Percentiles rank a stretch among this genome's conserved stretches.
These are phyloP conservation scores for Bombus confusus DNA, from an alignment of 1,140 invertebrate genomes.

Conservation along the genomic window DNA sequence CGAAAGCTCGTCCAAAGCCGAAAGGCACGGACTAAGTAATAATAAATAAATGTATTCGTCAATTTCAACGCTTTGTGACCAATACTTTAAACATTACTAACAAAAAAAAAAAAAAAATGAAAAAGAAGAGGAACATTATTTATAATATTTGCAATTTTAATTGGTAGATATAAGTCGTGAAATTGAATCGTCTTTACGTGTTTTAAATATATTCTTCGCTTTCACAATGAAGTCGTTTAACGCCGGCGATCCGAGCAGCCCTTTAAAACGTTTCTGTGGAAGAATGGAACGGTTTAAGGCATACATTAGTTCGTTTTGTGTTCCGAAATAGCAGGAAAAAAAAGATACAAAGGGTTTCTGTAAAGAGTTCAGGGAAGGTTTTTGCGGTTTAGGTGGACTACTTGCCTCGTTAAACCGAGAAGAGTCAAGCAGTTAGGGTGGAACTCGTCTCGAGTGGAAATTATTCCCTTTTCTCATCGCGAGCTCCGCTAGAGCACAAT, in stretches of 20 bases:
- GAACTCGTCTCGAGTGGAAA: constrained; percentile 60
- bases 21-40: too few species aligned
- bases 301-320: constrained; percentile 28
- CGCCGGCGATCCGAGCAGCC: neutral
- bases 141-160: neutral
- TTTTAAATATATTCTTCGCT: neutral
- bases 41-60: too few species aligned
- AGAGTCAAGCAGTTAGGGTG: constrained; percentile 36
- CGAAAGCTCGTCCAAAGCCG: too few species aligned
- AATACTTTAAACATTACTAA: too few species aligned
- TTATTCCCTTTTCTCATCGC: constrained; percentile 35
- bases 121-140: too few species aligned
- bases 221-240: neutral
- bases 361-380: constrained; percentile 33
- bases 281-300: neutral
- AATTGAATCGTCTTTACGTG: neutral
- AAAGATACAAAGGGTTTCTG: constrained; percentile 35
- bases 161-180: neutral
- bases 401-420: constrained; percentile 47
- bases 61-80: too few species aligned
- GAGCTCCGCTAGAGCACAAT: neutral
- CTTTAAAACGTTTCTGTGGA: neutral
- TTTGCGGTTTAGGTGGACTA: constrained; percentile 47
- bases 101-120: too few species aligned
- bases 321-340: neutral